These are phyloP conservation scores for Limonius californicus DNA, from an alignment of 1,140 invertebrate species.

Conservation along the genomic window DNA sequence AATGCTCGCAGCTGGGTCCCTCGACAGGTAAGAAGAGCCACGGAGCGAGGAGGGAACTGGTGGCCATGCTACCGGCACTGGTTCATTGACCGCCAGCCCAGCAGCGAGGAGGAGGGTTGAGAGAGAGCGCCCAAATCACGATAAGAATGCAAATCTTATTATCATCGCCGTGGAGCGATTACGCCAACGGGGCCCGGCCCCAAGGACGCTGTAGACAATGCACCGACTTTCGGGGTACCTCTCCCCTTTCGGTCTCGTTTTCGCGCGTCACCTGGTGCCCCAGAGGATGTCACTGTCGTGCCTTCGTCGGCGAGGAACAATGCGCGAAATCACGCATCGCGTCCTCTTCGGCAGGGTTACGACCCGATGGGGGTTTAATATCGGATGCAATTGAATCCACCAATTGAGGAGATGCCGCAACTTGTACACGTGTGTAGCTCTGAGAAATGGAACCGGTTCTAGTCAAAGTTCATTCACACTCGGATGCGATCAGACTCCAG, in stretches of 20 bases:
- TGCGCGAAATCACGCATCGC: background rate
- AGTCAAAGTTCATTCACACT: conserved; percentile 35
- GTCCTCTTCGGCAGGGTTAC: background rate
- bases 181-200: background rate
- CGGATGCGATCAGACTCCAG: conserved; percentile 27
- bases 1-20: conserved; percentile 33
- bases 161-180: conserved; percentile 4
- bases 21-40: conserved; percentile 35
- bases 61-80: conserved; percentile 40
- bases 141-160: conserved; percentile 27
- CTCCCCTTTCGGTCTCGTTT: too few relatives aligned
- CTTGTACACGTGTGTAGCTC: conserved; percentile 32
- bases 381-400: conserved; percentile 3
- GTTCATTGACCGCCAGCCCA: conserved; percentile 39
- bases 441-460: conserved; percentile 33
- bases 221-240: too few relatives aligned
- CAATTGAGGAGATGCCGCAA: background rate
- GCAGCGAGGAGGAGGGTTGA: conserved; percentile 17
- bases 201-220: background rate
- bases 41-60: conserved; percentile 29
- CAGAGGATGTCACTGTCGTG: background rate
- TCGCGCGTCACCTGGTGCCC: too few relatives aligned
- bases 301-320: conserved; percentile 7
- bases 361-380: background rate
- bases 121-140: conserved; percentile 19